Base-by-base conservation (phyloP, 1,140 invertebrate species). In the Gonatopus flavifemur region DNA sequence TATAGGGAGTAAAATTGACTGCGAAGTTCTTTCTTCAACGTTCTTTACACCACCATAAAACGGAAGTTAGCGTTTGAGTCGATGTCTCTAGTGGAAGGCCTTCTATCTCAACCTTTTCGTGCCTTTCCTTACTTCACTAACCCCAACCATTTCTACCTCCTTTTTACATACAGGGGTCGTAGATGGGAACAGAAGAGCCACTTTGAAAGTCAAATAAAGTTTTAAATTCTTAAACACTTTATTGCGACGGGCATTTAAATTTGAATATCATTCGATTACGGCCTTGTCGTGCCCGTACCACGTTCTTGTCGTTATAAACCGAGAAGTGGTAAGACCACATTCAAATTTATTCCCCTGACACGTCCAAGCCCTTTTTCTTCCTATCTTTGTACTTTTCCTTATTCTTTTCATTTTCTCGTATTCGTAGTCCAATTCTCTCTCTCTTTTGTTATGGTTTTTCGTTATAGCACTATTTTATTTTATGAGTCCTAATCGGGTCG, bases 151-250 rank as follows among this genome's bases (percentile, higher is more conserved):
- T n/a, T n/a, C n/a, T n/a, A n/a, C n/a, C n/a, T n/a, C n/a, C n/a
- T n/a, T n/a, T n/a, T n/a, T n/a, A n/a, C n/a, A n/a, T n/a, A n/a
- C n/a, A n/a, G n/a, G n/a, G n/a, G n/a, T n/a, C n/a, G n/a, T n/a
- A n/a, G n/a, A n/a, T n/a, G 3, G 37, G n/a, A 21, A 21, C 13
- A 7, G 28, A 36, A 50, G 25, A 59, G 49, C 57, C 62, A 60
- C 64, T 70, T 69, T 69, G 59, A 65, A 71, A 70, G 67, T 71
- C 66, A 71, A 70, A 71, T 70, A 64, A 64, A 66, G 64, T 66
- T 69, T 62, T 49, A 59, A 67, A 66, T 66, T 69, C 58, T 64
- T 66, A 64, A 70, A 67, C 60, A 67, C 54, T 71, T 69, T 69
- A 70, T 71, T 66, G 64, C 64, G 53, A 41, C 43, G 55, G 49